Evolutionary conservation across 2,113 vertebrate species (phyloP).

Genomic region (Lanius collurio): DNA sequence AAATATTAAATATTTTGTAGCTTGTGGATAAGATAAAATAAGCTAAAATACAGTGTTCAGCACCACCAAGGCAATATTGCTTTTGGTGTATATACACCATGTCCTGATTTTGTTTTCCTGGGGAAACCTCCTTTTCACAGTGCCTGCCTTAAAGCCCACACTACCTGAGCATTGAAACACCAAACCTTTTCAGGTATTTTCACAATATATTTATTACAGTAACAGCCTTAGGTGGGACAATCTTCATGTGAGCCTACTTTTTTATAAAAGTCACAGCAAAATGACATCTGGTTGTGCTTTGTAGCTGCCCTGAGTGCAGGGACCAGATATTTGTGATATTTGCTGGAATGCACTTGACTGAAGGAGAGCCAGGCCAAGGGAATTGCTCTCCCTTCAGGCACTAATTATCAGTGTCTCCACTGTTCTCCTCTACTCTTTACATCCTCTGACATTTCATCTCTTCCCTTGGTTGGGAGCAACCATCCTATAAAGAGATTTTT

Average conservation of each 20-base stretch:
- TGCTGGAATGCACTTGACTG: background rate
- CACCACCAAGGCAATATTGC: background rate
- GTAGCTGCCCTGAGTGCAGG: background rate
- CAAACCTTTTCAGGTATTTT: background rate
- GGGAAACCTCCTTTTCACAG: background rate
- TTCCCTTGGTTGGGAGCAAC: background rate
- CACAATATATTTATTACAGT: background rate
- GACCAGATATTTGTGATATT: background rate
- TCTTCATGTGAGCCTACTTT: background rate
- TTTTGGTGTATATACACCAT: background rate
- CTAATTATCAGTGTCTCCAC: slow-evolving; percentile 27
- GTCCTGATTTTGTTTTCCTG: background rate
- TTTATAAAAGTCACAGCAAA: background rate
- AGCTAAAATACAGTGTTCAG: background rate
- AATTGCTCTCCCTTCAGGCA: slow-evolving; percentile 44
- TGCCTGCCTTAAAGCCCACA: background rate
- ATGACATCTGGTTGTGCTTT: background rate
- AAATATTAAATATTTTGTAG: accelerated
- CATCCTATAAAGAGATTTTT: background rate
- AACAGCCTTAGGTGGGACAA: background rate
- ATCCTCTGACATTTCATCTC: background rate
- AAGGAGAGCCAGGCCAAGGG: background rate
- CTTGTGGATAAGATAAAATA: background rate
- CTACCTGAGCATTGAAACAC: background rate
- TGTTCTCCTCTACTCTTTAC: background rate